These are phyloP conservation scores for Drosophila santomea DNA, from an alignment of 1,140 invertebrate genomes.

Conservation along the genomic window DNA sequence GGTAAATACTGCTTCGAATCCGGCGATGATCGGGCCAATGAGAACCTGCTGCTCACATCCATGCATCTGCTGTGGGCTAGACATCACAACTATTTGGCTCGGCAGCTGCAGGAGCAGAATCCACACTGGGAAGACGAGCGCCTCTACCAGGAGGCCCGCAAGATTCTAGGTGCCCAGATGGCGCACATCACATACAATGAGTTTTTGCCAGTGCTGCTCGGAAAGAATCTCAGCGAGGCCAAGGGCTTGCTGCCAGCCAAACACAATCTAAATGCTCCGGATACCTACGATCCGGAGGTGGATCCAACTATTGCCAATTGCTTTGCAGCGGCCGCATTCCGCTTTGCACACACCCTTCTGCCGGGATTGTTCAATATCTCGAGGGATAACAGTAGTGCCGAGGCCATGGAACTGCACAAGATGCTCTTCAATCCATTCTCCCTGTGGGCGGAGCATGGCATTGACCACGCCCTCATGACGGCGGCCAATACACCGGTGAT, in stretches of 20 bases:
- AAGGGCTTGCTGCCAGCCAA: constrained; percentile 87
- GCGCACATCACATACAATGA: constrained; percentile 96
- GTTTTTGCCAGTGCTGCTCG: constrained; percentile 92
- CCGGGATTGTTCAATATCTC: constrained; percentile 90
- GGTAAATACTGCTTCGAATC: constrained; percentile 92
- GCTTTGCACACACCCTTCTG: constrained; percentile 95
- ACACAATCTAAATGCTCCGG: constrained; percentile 61
- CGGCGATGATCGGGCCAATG: constrained; percentile 92
- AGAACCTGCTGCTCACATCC: constrained; percentile 92
- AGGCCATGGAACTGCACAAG: constrained; percentile 90
- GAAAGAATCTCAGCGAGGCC: constrained; percentile 87
- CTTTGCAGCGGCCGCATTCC: constrained; percentile 95
- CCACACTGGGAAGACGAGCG: constrained; percentile 93
- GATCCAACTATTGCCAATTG: constrained; percentile 95
- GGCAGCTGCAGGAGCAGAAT: constrained; percentile 88
- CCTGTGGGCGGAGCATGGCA: constrained; percentile 87
- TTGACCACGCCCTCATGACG: constrained; percentile 87
- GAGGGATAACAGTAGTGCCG: constrained; percentile 86
- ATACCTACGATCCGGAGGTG: constrained; percentile 89
- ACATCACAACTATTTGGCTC: constrained; percentile 93
- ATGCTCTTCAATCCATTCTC: constrained; percentile 94
- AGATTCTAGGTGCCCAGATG: constrained; percentile 92
- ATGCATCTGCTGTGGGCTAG: constrained; percentile 93
- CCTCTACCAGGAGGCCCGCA: constrained; percentile 91
- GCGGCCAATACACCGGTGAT: constrained; percentile 89